These are phyloP conservation scores for Bursaphelenchus okinawaensis DNA, from an alignment of 2,888 invertebrate genomes.

Conservation along the genomic window DNA sequence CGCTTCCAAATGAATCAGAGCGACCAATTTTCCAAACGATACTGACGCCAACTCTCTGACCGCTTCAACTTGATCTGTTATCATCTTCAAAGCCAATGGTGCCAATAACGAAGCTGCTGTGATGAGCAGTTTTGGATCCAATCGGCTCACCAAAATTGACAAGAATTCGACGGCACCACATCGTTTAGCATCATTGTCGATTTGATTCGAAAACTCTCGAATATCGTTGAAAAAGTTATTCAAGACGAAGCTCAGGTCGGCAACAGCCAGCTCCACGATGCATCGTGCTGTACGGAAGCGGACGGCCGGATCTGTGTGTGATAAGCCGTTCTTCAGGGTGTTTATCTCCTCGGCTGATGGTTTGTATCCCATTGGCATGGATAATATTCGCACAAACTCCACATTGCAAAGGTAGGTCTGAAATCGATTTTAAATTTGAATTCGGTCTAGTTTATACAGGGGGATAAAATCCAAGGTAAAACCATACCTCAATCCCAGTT, in stretches of 20 bases:
- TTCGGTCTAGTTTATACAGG: no score
- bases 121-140: slow-evolving; percentile 23
- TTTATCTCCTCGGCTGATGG: slow-evolving; percentile 16
- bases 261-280: slow-evolving; percentile 28
- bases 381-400: slow-evolving; percentile 20
- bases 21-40: slow-evolving; percentile 46
- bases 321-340: slow-evolving; percentile 8
- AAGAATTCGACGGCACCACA: slow-evolving; percentile 33
- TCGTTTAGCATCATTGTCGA: slow-evolving; percentile 18
- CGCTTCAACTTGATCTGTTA: slow-evolving; percentile 39
- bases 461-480: no score
- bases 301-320: slow-evolving; percentile 24
- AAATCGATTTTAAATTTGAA: neutral
- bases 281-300: slow-evolving; percentile 25
- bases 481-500: slow-evolving; percentile 9
- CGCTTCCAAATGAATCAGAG: slow-evolving; percentile 45
- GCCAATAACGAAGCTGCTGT: slow-evolving; percentile 43
- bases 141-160: slow-evolving; percentile 7
- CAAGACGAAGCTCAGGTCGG: slow-evolving; percentile 21
- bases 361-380: slow-evolving; percentile 1
- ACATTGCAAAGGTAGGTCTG: slow-evolving; percentile 16
- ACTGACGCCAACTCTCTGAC: slow-evolving; percentile 46
- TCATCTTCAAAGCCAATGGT: slow-evolving; percentile 42
- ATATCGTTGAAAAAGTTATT: slow-evolving; percentile 22
- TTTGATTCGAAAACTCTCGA: slow-evolving; percentile 4